Conservation (phyloP, 2,113 vertebrate genomes). For the Tenebrosternarchus preto region DNA sequence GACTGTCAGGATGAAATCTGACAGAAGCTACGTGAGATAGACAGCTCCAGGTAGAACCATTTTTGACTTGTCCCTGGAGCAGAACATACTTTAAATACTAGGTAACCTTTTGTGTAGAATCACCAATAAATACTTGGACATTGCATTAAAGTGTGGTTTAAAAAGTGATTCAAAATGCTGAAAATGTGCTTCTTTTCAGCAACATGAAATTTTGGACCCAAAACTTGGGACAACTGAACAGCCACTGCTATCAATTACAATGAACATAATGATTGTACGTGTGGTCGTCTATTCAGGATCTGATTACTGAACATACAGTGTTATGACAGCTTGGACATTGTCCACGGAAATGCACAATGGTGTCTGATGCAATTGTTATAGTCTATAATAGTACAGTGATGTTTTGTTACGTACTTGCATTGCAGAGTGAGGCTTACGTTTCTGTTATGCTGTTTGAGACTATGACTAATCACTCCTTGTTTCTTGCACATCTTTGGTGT, state of each 20-base stretch:
- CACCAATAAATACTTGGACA: not conserved
- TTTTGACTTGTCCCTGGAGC: not conserved
- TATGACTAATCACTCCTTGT: not conserved
- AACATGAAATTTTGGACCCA: not conserved
- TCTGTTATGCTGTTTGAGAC: not conserved
- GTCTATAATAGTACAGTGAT: too few species aligned
- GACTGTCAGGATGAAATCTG: slow-evolving; percentile 37
- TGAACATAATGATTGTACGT: not conserved
- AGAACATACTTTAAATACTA: too few species aligned
- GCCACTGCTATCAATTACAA: not conserved
- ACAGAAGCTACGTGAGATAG: not conserved
- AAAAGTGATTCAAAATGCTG: not conserved
- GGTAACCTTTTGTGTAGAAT: not conserved
- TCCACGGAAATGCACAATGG: too few species aligned
- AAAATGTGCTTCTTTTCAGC: not conserved
- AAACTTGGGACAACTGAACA: not conserved
- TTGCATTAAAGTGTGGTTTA: not conserved
- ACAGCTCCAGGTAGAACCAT: not conserved
- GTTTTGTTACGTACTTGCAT: too few species aligned
- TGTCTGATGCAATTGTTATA: too few species aligned
- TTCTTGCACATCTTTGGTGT: not conserved
- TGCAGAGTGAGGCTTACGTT: too few species aligned
- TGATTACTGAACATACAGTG: not conserved
- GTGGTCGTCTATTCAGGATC: not conserved
- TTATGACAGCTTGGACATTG: not conserved